Evolutionary conservation across 2,113 vertebrate species (phyloP).

Genomic region (Dromiciops gliroides): DNA sequence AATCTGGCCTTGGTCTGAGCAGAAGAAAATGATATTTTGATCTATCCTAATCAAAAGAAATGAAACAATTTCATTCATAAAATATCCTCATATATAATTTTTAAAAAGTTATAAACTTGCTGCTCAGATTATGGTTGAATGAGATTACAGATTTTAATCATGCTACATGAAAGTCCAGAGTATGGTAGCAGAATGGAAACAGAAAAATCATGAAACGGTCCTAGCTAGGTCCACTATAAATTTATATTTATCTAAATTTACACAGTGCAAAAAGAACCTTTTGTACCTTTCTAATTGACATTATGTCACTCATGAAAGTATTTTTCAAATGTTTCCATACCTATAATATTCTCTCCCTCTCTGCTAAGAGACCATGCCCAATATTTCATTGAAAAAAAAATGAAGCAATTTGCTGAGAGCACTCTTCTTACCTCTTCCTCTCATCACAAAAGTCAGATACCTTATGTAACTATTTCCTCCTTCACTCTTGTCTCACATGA

Average conservation of each 20-base stretch:
- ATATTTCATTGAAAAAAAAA: not conserved
- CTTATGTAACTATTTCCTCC: no score
- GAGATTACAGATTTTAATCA: not conserved
- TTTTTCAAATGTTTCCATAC: not conserved
- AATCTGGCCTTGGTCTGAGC: not conserved
- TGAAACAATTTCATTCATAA: not conserved
- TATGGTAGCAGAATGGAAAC: not conserved
- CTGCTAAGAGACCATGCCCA: not conserved
- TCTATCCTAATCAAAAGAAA: not conserved
- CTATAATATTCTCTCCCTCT: not conserved
- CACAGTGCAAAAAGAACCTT: not conserved
- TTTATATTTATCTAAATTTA: not conserved
- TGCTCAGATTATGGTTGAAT: not conserved
- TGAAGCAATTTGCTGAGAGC: no score
- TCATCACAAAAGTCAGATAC: no score
- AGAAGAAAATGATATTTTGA: not conserved
- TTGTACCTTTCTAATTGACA: not conserved
- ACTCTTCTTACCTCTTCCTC: no score
- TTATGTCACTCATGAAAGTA: not conserved
- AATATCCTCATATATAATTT: not conserved
- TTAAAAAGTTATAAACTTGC: no score
- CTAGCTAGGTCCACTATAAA: not conserved
- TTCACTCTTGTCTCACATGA: no score
- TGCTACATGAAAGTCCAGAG: not conserved
- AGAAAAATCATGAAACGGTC: not conserved